phyloP scores from a whole-genome alignment of 2,113 vertebrate species.

The Esox niger region DNA sequence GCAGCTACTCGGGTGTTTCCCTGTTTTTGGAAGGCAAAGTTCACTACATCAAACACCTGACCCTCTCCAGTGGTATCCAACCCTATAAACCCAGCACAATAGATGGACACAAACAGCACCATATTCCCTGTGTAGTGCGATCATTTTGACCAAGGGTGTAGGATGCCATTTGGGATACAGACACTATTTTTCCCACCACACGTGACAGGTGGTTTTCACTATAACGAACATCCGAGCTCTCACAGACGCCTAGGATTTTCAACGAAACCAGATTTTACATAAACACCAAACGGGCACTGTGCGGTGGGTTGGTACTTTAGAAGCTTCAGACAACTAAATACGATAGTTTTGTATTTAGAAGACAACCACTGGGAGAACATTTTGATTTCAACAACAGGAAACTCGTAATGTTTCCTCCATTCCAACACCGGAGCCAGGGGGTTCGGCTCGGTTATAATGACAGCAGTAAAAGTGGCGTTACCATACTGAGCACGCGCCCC shows the following conservation, averaged over 20 bases:
- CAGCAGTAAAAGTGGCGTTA: neutral
- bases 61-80: conserved; percentile 17
- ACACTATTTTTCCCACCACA: neutral
- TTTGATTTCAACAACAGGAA: conserved; percentile 58
- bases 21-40: conserved; percentile 47
- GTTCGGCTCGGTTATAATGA: neutral
- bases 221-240: no score
- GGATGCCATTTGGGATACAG: no score
- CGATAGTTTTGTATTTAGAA: neutral
- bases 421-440: conserved; percentile 14
- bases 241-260: no score
- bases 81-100: neutral
- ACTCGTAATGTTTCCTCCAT: conserved; percentile 54
- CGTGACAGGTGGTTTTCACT: conserved; percentile 53
- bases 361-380: conserved; percentile 30
- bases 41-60: conserved; percentile 45
- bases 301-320: conserved; percentile 18
- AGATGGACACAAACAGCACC: no score
- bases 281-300: conserved; percentile 28
- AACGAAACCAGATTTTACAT: conserved; percentile 36
- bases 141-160: no score
- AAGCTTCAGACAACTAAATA: conserved; percentile 27
- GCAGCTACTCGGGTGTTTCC: conserved; percentile 56
- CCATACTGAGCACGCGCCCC: neutral
- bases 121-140: no score